Evolutionary conservation across 2,113 vertebrate species (phyloP), one percentile per base, ranked within the genome.

Genomic region (Octodon degus): DNA sequence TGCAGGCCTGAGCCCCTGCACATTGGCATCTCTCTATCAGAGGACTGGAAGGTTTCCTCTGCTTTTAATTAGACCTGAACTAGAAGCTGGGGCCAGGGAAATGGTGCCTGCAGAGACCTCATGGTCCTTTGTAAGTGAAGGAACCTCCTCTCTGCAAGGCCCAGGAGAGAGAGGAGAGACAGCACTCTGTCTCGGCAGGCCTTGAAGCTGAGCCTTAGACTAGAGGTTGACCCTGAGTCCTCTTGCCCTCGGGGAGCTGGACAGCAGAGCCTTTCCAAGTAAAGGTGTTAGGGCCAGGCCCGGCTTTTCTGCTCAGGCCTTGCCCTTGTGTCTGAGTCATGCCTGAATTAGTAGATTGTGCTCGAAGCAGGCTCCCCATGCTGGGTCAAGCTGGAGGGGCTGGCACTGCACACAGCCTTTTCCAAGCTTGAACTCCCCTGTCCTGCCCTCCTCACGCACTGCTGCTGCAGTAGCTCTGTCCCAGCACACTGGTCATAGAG

Each of bases 391-490:
- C 4, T 0, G 4, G 9, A 25, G 72, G 70, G 30, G 13, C 5
- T 32, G 0, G 2, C n/a, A 24, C 5, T 20, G 4, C 16, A 7
- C 5, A 0, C 43, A 14, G 27, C 30, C 53, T 4, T 22, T 50
- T 32, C 12, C 2, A 8, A 53, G 17, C 77, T 60, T 20, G 17
- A 72, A 47, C 6, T 0, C 25, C 27, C 12, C 0, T 0, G 7
- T 5, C 74, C 70, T 68, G 0, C 27, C 0, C 58, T 40, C 68
- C 72, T 13, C 55, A 20, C n/a, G 16, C 43, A 22, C 7, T 27
- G 8, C 72, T 32, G 8, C 72, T 80, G 3, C 2, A 5, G 9
- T 32, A 62, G 34, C 34, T 30, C 50, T 17, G 86, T 30, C 34
- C 13, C 13, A 1, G n/a, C 20, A 11, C 20, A 50, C 9, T 17